Percentiles rank a stretch among this genome's conserved stretches.
These are phyloP conservation scores for Drosophila yooni DNA, from an alignment of 2,888 invertebrate species.

Conservation along the genomic window DNA sequence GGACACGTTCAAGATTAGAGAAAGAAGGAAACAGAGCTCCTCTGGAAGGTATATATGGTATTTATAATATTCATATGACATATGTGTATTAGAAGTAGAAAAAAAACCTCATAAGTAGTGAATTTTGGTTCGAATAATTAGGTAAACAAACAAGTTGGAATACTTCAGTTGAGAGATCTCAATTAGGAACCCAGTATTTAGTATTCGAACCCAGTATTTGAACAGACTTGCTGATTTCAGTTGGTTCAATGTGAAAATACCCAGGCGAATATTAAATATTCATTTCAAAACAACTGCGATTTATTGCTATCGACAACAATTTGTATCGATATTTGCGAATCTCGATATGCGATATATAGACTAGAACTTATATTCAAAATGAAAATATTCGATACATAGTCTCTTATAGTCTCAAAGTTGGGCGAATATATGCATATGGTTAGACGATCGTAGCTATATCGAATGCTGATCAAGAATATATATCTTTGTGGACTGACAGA, in stretches of 20 bases:
- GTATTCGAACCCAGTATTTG: neutral
- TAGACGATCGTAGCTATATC: neutral
- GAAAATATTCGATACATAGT: neutral
- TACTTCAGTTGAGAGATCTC: neutral
- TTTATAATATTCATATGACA: neutral
- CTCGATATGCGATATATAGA: no score
- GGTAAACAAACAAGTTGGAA: neutral
- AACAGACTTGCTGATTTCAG: neutral
- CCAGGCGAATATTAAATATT: no score
- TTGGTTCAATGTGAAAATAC: no score
- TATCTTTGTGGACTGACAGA: neutral
- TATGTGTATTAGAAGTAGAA: rapidly evolving
- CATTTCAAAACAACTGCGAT: neutral
- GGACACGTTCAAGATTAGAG: neutral
- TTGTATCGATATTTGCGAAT: neutral
- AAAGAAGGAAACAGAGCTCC: neutral
- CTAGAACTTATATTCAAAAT: neutral
- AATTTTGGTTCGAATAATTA: neutral
- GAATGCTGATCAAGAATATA: neutral
- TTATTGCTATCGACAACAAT: neutral
- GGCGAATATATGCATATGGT: neutral
- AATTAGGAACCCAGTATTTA: neutral
- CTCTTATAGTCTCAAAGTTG: neutral
- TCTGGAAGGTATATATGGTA: neutral
- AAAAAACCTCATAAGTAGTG: neutral